phyloP scores from a whole-genome alignment of 2,113 vertebrate genomes.

The Carettochelys insculpta region DNA sequence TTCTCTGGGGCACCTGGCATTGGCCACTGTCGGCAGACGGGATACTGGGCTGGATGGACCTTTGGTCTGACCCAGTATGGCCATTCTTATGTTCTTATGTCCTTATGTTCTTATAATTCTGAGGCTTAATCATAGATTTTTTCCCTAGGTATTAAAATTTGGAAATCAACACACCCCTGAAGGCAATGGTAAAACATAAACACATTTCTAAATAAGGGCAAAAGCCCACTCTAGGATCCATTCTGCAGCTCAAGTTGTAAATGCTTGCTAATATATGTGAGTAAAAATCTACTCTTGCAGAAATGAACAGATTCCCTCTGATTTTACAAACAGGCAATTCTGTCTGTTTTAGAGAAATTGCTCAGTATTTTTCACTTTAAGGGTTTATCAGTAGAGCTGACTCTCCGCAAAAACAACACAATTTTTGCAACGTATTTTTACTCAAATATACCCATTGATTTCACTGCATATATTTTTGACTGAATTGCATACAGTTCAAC shows the following conservation, averaged over 20 bases:
- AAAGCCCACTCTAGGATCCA: background rate
- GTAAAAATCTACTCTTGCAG: background rate
- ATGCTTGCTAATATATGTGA: background rate
- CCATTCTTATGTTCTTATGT: no score
- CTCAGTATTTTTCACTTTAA: background rate
- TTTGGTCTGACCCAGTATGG: no score
- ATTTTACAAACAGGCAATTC: background rate
- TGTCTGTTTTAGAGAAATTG: background rate
- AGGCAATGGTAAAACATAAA: background rate
- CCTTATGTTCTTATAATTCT: no score
- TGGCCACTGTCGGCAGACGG: no score
- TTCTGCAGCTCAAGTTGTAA: background rate
- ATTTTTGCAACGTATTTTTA: background rate
- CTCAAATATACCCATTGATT: background rate
- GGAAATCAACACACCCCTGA: background rate
- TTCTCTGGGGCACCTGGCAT: no score
- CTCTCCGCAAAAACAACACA: background rate
- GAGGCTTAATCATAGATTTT: background rate
- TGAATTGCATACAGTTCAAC: background rate
- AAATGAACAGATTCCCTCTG: background rate
- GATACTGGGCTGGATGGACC: no score
- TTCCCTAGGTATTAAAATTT: background rate
- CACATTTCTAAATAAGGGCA: background rate
- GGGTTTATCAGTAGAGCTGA: background rate
- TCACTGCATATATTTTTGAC: background rate